These are phyloP conservation scores for Leucania comma DNA, from an alignment of 2,888 invertebrate species.

Conservation along the genomic window DNA sequence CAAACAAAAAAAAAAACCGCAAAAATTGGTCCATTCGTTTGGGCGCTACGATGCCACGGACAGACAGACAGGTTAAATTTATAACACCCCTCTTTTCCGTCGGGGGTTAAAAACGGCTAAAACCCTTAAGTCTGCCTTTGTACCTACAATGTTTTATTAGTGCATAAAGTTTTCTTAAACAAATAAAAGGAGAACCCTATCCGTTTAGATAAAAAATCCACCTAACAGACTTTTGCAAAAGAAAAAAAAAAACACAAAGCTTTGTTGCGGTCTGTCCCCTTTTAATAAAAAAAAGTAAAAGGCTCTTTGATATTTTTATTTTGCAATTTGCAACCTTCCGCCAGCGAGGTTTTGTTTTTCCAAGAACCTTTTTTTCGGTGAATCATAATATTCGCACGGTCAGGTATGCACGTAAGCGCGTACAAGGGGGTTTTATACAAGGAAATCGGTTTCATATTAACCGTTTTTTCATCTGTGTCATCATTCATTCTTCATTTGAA, in stretches of 20 bases:
- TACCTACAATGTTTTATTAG: too few relatives aligned
- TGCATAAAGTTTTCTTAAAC: too few relatives aligned
- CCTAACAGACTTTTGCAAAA: too few relatives aligned
- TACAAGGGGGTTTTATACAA: conserved; percentile 72
- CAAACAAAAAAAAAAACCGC: too few relatives aligned
- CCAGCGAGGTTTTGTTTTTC: conserved; percentile 63
- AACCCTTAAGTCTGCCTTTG: too few relatives aligned
- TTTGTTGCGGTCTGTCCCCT: not conserved
- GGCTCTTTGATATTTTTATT: conserved; percentile 6
- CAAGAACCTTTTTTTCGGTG: conserved; percentile 75
- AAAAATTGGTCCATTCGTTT: too few relatives aligned
- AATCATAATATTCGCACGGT: conserved; percentile 79
- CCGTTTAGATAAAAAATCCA: not conserved
- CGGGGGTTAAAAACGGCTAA: too few relatives aligned
- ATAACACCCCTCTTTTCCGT: too few relatives aligned
- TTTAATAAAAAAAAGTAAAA: conserved; percentile 20
- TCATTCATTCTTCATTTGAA: conserved; percentile 9
- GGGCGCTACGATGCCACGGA: too few relatives aligned
- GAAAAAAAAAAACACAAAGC: not conserved
- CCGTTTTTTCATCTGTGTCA: conserved; percentile 62
- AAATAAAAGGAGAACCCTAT: not conserved
- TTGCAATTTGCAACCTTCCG: conserved; percentile 4
- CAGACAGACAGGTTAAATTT: too few relatives aligned
- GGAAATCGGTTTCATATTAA: conserved; percentile 70
- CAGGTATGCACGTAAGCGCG: conserved; percentile 67